These are phyloP conservation scores for Dryomyza anilis DNA, from an alignment of 2,888 invertebrate species.

Conservation along the genomic window DNA sequence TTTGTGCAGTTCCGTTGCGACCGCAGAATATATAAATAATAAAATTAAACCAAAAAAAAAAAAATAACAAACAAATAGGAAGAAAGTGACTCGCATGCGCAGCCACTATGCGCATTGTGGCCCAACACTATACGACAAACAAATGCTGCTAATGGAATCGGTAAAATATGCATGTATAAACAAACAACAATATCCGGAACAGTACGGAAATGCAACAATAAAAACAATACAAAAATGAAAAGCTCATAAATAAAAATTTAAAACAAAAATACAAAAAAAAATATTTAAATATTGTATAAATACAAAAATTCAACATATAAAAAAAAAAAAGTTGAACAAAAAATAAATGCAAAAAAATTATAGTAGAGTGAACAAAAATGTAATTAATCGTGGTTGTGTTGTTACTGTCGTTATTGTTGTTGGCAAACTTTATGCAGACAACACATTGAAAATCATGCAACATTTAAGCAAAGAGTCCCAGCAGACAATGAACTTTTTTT, in stretches of 20 bases:
- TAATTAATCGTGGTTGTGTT: conserved; percentile 41
- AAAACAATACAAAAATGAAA: conserved; percentile 1
- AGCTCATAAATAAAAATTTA: not conserved
- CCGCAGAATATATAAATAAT: too few species aligned
- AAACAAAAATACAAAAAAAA: not conserved
- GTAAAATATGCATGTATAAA: conserved; percentile 18
- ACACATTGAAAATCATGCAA: too few species aligned
- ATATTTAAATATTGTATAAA: conserved; percentile 21
- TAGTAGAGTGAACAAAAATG: conserved; percentile 42
- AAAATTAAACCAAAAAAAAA: too few species aligned
- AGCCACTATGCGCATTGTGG: not conserved
- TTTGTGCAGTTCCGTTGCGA: too few species aligned
- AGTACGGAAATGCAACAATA: conserved; percentile 5
- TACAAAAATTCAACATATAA: conserved; percentile 17
- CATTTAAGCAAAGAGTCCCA: too few species aligned
- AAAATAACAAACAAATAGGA: too few species aligned
- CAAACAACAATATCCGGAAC: conserved; percentile 4
- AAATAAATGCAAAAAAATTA: conserved; percentile 25
- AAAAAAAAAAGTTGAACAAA: conserved; percentile 14
- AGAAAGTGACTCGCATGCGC: not conserved
- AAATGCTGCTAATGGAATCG: not conserved
- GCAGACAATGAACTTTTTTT: too few species aligned
- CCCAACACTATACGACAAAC: not conserved
- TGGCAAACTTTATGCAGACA: too few species aligned
- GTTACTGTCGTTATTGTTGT: conserved; percentile 20